Evolutionary conservation across 2,888 invertebrate genomes (phyloP), one percentile per base, ranked within the genome.

Genomic region (Pediacus dermestoides): DNA sequence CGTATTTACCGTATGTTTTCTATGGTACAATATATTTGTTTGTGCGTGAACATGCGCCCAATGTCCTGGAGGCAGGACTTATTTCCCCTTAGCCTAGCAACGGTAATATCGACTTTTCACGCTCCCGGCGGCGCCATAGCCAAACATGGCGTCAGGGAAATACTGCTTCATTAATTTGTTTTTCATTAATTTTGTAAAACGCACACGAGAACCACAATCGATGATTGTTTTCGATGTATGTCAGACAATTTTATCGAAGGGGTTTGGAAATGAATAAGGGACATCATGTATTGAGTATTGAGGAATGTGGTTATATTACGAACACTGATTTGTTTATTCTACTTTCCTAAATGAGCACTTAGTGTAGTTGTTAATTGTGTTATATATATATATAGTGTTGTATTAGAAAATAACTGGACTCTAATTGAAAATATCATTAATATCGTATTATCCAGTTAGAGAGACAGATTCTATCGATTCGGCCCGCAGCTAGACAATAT

Each of bases 31-130:
- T 25, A 10, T 25, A 10, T n/a, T n/a, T n/a, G n/a, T n/a, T n/a
- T 25, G 44, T 52, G 57, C 52, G 52, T 58, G 57, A 47, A 54
- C 60, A 54, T 60, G 60, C 60, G 61, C 60, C 41, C 39, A 52
- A 42, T 48, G 43, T 48, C 47, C 46, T 42, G 53, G 53, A 57
- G 55, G 55, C 53, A 50, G 52, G 52, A 49, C 54, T 46, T 53
- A 42, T 28, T 10, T n/a, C 53, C 52, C 59, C 57, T 45, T 45
- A 50, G 48, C 58, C 57, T 59, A 55, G 60, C 61, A 59, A 60
- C 59, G 40, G 52, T 48, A 48, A 48, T 61, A 61, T 61, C 59
- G 61, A 61, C 61, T 60, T 61, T 61, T 60, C 57, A 53, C 53
- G 55, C 52, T 48, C 41, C 44, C 50, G 40, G 45, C 50, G 53